Evolutionary conservation across 64 coral and sea anemone species (phyloP).

Genomic region (Cladopsammia gracilis): DNA sequence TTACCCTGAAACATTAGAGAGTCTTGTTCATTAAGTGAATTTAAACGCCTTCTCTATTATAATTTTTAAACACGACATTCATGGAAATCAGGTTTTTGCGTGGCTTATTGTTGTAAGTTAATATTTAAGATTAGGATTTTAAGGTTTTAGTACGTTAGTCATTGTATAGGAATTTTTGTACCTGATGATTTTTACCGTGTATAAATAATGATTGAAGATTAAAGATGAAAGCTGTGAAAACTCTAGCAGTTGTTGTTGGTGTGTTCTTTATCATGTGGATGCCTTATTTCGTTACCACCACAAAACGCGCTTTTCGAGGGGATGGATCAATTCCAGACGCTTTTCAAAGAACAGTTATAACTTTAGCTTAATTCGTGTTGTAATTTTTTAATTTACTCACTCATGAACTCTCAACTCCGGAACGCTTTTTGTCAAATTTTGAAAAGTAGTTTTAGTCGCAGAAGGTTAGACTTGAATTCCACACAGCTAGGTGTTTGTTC

Average conservation of each 20-base stretch:
- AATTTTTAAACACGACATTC: no score
- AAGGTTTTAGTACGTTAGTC: no score
- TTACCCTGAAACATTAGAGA: no score
- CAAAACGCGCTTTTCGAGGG: conserved; percentile 64
- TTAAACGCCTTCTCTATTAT: no score
- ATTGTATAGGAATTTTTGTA: no score
- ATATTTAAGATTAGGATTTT: no score
- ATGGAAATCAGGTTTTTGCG: no score
- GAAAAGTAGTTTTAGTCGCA: not conserved
- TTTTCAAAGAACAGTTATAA: conserved; percentile 61
- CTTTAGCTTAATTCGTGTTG: conserved; percentile 83
- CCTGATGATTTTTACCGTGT: no score
- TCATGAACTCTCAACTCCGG: conserved; percentile 83
- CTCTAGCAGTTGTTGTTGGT: conserved; percentile 83
- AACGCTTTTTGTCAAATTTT: conserved; percentile 70
- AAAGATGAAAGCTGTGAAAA: conserved; percentile 88
- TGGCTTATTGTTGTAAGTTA: no score
- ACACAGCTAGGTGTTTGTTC: no score
- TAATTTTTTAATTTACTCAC: conserved; percentile 88
- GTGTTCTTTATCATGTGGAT: conserved; percentile 93
- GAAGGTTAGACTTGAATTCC: not conserved
- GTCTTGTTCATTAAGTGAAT: no score
- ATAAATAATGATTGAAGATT: no score
- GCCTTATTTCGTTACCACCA: conserved; percentile 85
- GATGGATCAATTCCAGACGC: conserved; percentile 31